Conservation (phyloP, 2,888 invertebrate genomes). For the Crematogaster levior region DNA sequence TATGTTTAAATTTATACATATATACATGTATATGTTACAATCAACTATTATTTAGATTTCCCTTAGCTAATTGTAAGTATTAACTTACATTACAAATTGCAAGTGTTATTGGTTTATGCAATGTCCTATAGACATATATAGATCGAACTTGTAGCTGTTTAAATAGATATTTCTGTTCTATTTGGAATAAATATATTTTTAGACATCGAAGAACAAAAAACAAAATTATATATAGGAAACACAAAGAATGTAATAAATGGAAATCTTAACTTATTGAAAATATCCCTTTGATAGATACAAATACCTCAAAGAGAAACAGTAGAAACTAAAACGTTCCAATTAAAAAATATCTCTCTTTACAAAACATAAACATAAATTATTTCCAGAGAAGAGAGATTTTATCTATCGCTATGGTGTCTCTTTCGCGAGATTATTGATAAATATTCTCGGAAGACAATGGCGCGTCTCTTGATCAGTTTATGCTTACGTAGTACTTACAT, state of each 20-base stretch:
- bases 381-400: background rate
- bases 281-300: background rate
- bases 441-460: background rate
- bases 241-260: background rate
- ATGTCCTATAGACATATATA: too few relatives aligned
- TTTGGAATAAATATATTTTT: background rate
- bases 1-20: too few relatives aligned
- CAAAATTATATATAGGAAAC: background rate
- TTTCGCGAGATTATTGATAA: background rate
- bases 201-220: background rate
- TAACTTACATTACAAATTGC: too few relatives aligned
- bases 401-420: too few relatives aligned
- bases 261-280: background rate
- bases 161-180: background rate
- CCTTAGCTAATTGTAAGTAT: background rate
- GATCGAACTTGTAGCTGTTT: background rate
- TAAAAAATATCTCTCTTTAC: background rate
- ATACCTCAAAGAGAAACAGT: background rate
- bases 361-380: constrained; percentile 2
- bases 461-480: background rate
- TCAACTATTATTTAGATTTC: background rate
- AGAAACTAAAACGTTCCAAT: background rate
- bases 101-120: too few relatives aligned
- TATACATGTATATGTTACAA: too few relatives aligned
- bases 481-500: background rate